Base-by-base conservation (phyloP, 2,113 vertebrate genomes). In the Hymenochirus boettgeri region DNA sequence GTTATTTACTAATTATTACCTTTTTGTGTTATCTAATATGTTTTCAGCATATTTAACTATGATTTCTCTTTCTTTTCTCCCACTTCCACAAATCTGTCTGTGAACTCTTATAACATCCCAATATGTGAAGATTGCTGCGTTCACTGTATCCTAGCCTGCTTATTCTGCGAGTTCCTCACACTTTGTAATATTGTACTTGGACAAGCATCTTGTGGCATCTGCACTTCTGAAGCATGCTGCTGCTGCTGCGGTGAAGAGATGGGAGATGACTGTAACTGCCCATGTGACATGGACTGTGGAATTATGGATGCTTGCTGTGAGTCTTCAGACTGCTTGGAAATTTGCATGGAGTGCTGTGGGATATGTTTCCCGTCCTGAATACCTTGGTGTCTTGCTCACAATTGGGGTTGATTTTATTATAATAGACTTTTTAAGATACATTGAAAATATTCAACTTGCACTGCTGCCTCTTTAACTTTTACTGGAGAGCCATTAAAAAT, bases 281-380 rank as follows among this genome's bases (percentile, higher is more conserved):
- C 88, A 0, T 90, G 89, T 53, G 90, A 91, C 39, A 85, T 94
- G 94, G 96, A 99, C 73, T 99, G 96, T 62, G 96, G 96, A 79
- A 94, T 99, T 77, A 95, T 98, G 94, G 96, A 98, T 0, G 92
- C 92, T 19, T 99, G 96, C 81, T 99, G 96, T 79, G 94, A 98
- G 81, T 98, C 94, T 18, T 92, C 96, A 8, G 96, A 99, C 82
- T 99, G 96, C 76, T 83, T 99, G 83, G 96, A 99, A 83, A 97
- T 99, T 83, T 99, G 96, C 74, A 98, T 98, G 94, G 96, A 98
- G 81, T 99, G 95, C 84, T 99, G 96, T 66, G 96, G 95, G 35
- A 98, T 99, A 84, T 99, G 96, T 79, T 99, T 99, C 78, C 96
- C 95, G 31, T 95, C 95, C 61, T 99, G 87, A 86, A 81, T n/a